A percentile compares a stretch with the other conserved stretches of the same genome.
These are phyloP conservation scores for Halictus ligatus DNA, from an alignment of 2,888 invertebrate genomes.

Conservation along the genomic window DNA sequence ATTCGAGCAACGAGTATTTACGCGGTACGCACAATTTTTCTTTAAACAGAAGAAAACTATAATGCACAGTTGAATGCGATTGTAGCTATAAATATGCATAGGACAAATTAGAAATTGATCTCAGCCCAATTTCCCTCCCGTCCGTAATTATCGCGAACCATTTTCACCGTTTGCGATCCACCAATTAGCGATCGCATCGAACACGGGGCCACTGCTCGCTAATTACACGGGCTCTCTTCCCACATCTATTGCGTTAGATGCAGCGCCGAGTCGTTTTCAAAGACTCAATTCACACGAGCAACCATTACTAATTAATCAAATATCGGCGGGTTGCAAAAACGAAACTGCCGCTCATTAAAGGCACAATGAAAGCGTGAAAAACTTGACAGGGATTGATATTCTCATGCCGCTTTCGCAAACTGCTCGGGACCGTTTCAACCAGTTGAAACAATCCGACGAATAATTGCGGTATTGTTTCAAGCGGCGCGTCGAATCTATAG, in stretches of 20 bases:
- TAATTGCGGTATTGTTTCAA: background rate
- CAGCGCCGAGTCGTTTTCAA: constrained; percentile 39
- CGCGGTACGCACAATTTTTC: background rate
- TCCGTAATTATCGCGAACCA: constrained; percentile 57
- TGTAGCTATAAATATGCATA: background rate
- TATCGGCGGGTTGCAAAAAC: constrained; percentile 33
- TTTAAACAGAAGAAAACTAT: background rate
- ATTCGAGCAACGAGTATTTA: background rate
- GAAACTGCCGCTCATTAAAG: constrained; percentile 23
- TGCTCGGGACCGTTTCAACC: background rate
- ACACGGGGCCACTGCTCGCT: constrained; percentile 50
- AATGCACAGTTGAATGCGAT: background rate
- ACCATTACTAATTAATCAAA: constrained; percentile 57
- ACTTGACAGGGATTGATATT: constrained; percentile 10
- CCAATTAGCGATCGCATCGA: constrained; percentile 68
- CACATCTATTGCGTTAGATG: constrained; percentile 54
- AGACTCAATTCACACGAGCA: constrained; percentile 53
- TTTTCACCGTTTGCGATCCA: constrained; percentile 59
- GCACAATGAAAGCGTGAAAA: constrained; percentile 6
- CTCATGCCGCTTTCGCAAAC: constrained; percentile 22
- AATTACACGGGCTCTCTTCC: constrained; percentile 66
- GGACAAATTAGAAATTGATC: constrained; percentile 30
- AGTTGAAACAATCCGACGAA: background rate
- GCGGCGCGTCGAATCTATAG: background rate
- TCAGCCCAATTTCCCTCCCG: constrained; percentile 32